Evolutionary conservation across 1,140 invertebrate species (phyloP), one percentile per base, ranked within the genome.

Genomic region (Streblospio benedicti): DNA sequence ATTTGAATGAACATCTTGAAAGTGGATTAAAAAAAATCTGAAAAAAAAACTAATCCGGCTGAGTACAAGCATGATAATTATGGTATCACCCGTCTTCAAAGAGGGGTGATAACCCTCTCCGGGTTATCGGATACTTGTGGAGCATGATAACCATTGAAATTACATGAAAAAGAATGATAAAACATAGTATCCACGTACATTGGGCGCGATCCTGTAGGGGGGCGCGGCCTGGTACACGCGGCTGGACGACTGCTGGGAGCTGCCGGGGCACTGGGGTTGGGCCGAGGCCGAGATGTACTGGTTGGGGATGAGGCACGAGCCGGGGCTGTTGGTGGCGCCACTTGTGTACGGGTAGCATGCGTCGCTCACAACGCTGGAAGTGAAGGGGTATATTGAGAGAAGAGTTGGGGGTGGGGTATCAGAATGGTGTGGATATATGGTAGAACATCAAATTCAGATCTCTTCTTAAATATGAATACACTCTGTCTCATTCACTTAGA

Each of bases 321-420:
- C 71, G 18, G 49, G 35, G 4, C 16, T 38, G 4, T 49, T 61
- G 0, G 72, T 76, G 0, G 67, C 67, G 5, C 77, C 83, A 61
- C 85, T 87, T 9, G 69, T 79, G 80, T 91, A 93, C 0, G 88
- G 88, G 74, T 88, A 91, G 71, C 90, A 94, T 0, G 81, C 72
- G 63, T 91, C 87, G 60, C 88, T 84, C 2, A 92, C 86, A 23
- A 92, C 77, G 0, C 90, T 90, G 66, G 6, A 64, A 62, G 43
- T 12, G 45, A 38, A 23, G n/a, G 55, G 55, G 33, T 18, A 9
- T 18, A 12, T 50, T 18, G 20, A 12, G 47, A 20, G 12, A n/a
- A 50, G 12, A 9, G 14, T 45, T n/a, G n/a, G n/a, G n/a, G n/a
- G n/a, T n/a, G n/a, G n/a, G n/a, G 30, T 38, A 38, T 38, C 35